phyloP scores from a whole-genome alignment of 2,888 invertebrate genomes.

The Oconnorella tubifera region DNA sequence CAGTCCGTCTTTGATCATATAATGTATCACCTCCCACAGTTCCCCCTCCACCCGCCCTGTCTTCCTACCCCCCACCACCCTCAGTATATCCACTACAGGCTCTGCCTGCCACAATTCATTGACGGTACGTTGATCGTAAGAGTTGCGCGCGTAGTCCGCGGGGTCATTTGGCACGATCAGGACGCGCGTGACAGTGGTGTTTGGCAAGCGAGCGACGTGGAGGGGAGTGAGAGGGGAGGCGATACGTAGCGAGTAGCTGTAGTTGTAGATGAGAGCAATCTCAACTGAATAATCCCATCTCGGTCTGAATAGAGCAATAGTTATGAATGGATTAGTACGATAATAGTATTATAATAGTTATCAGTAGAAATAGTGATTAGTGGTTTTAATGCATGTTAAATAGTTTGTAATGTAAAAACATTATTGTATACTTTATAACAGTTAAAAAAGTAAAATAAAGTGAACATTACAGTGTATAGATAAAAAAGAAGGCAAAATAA shows the following conservation, averaged over 20 bases:
- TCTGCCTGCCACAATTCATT: conserved; percentile 43
- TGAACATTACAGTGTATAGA: too few relatives aligned
- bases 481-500: too few relatives aligned
- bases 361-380: too few relatives aligned
- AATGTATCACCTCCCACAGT: conserved; percentile 46
- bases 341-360: too few relatives aligned
- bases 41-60: conserved; percentile 32
- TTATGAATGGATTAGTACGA: too few relatives aligned
- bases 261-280: conserved; percentile 41
- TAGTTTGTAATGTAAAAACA: not conserved
- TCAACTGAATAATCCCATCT: conserved; percentile 29
- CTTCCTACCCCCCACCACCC: conserved; percentile 39
- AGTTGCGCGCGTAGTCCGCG: conserved; percentile 48
- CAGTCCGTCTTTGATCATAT: conserved; percentile 44
- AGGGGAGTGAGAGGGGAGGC: conserved; percentile 37
- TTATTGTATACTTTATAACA: too few relatives aligned
- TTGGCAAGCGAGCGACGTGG: conserved; percentile 33
- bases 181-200: conserved; percentile 39
- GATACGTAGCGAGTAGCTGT: conserved; percentile 41
- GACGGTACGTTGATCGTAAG: conserved; percentile 47
- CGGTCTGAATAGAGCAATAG: too few relatives aligned
- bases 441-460: too few relatives aligned
- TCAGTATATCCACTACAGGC: conserved; percentile 41
- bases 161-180: conserved; percentile 49
- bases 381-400: not conserved